phyloP scores from a whole-genome alignment of 1,140 invertebrate genomes.

The Eufriesea mexicana region DNA sequence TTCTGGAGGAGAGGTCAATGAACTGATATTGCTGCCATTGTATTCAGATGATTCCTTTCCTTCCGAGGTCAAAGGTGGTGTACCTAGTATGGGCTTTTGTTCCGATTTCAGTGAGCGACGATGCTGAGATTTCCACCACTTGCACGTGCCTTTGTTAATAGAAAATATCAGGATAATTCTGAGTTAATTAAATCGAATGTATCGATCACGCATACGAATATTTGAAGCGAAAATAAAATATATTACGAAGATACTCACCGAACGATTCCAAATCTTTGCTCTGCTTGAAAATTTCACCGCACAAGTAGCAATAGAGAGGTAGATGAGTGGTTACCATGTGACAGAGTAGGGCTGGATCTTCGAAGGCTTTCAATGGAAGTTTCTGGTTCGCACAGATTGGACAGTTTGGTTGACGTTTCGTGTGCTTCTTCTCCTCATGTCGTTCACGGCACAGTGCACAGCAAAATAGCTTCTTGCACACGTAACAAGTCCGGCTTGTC shows the following conservation, averaged over 20 bases:
- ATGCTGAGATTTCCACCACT: conserved; percentile 43
- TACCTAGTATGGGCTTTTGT: background rate
- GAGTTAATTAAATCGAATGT: background rate
- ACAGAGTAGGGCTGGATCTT: conserved; percentile 53
- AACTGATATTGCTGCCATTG: conserved; percentile 46
- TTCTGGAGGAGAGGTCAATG: conserved; percentile 63
- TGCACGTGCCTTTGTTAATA: conserved; percentile 43
- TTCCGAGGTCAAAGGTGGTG: background rate
- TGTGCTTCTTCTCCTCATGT: conserved; percentile 64
- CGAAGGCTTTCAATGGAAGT: conserved; percentile 39
- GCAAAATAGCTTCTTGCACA: conserved; percentile 69
- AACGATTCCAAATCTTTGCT: conserved; percentile 57
- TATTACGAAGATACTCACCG: conserved; percentile 39
- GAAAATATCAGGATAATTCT: no score
- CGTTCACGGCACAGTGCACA: conserved; percentile 63
- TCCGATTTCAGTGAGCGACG: background rate
- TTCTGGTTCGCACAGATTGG: conserved; percentile 54
- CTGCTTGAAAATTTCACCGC: conserved; percentile 58
- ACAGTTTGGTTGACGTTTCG: conserved; percentile 56
- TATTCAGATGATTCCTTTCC: conserved; percentile 32
- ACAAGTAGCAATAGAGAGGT: conserved; percentile 64
- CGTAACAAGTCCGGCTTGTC: conserved; percentile 54
- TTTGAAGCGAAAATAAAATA: background rate
- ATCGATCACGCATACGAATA: background rate
- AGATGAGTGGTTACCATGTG: conserved; percentile 66